Base-by-base conservation (phyloP, 2,113 vertebrate species). In the Sapayoa aenigma region DNA sequence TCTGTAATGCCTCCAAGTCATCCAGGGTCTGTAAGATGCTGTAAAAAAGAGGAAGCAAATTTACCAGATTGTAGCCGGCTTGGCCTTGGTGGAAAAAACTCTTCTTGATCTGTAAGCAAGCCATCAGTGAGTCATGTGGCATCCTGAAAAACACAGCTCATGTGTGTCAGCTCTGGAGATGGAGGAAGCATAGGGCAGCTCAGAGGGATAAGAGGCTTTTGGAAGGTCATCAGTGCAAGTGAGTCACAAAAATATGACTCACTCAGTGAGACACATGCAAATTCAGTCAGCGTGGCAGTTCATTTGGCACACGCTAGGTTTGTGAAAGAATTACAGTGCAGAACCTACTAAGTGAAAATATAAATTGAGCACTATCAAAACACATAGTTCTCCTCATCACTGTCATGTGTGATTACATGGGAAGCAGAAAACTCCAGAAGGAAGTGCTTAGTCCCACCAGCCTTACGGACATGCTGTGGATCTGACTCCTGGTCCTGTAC, bases 221-320 rank as follows among this genome's bases (percentile, higher is more conserved):
- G 94, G 81, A 89, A 94, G 89, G 93, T 90, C 73, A 82, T 60
- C 69, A 89, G 68, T 87, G 87, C 91, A 93, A 94, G 46, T 92
- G 95, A 97, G 89, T 97, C 96, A 96, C 47, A 63, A 23, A 87
- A 81, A 11, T 39, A 75, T 95, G 96, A 97, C 73, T 97, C 92
- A 93, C 7, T 67, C 35, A 5, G 28, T 42, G 73, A 91, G 89
- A 74, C 20, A 74, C 65, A 75, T 60, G 83, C 66, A 76, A 56
- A 94, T 87, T 52, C 73, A 71, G 16, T 62, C 67, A 63, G 60
- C 1, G 1, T 69, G 52, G 60, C 52, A 75, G 52, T 89, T 90
- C 71, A 50, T 80, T 84, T 84, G 90, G 55, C 46, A 55, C 3
- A 0, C 7, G 0, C n/a, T 83, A 39, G 10, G 21, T 65, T 66